These are phyloP conservation scores for Cerastis rubricosa DNA, from an alignment of 2,888 invertebrate species.

Conservation along the genomic window DNA sequence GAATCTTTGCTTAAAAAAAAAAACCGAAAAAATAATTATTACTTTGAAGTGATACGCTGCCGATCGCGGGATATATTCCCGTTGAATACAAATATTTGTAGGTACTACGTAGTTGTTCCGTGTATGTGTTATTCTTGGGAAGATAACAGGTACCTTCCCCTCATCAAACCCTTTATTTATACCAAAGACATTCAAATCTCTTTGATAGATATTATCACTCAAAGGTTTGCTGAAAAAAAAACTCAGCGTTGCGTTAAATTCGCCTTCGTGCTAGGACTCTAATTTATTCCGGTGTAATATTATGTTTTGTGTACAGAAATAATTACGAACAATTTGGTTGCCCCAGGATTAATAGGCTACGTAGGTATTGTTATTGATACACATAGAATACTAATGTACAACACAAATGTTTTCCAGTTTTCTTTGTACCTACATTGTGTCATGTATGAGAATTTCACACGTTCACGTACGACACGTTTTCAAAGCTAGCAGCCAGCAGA, in stretches of 20 bases:
- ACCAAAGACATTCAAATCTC: too few species aligned
- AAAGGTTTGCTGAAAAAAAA: background rate
- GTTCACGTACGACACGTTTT: background rate
- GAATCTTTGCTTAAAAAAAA: background rate
- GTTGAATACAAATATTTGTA: background rate
- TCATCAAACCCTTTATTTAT: background rate
- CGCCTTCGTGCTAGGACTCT: background rate
- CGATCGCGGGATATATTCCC: background rate
- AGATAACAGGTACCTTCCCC: background rate
- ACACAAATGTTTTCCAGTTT: background rate
- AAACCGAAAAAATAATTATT: too few species aligned
- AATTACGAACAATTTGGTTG: background rate
- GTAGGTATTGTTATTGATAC: too few species aligned
- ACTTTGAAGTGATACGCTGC: too few species aligned
- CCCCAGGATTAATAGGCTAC: too few species aligned
- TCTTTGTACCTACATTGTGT: background rate
- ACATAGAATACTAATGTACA: too few species aligned
- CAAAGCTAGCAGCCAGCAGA: background rate
- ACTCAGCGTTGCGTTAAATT: background rate
- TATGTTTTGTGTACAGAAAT: background rate
- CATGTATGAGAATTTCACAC: background rate
- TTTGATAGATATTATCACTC: background rate
- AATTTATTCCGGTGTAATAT: background rate
- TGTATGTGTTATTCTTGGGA: background rate
- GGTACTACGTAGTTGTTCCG: background rate